Conservation (phyloP, 2,797 vertebrate genomes). For the Bovichtus diacanthus region DNA sequence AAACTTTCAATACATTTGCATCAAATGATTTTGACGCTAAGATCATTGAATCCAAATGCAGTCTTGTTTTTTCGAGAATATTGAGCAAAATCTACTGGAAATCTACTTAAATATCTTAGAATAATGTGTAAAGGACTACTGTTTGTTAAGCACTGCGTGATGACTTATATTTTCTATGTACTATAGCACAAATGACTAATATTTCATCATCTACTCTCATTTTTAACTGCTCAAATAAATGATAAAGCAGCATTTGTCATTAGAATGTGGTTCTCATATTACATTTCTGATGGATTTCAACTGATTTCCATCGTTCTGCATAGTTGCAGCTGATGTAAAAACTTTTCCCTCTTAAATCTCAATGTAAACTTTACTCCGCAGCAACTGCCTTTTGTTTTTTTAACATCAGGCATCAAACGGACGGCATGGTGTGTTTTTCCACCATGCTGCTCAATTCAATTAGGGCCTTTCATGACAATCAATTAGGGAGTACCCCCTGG, state of each 20-base stretch:
- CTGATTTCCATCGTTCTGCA: neutral
- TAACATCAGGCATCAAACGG: constrained; percentile 68
- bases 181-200: neutral
- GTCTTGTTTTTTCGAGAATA: neutral
- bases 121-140: neutral
- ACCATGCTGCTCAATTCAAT: constrained; percentile 78
- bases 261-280: neutral
- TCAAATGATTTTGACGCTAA: too few relatives aligned
- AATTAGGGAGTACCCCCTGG: constrained; percentile 83
- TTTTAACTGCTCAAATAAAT: neutral
- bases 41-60: too few relatives aligned
- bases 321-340: neutral
- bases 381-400: constrained; percentile 21
- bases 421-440: constrained; percentile 57
- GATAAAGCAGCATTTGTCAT: too few relatives aligned
- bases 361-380: neutral
- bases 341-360: neutral
- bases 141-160: neutral
- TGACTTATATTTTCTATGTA: neutral
- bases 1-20: neutral
- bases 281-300: neutral
- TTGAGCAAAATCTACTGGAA: neutral
- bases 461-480: constrained; percentile 82
- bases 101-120: neutral
- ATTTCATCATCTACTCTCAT: neutral